Evolutionary conservation across 1,140 invertebrate species (phyloP), one percentile per base, ranked within the genome.

Genomic region (Chlorops oryzae): DNA sequence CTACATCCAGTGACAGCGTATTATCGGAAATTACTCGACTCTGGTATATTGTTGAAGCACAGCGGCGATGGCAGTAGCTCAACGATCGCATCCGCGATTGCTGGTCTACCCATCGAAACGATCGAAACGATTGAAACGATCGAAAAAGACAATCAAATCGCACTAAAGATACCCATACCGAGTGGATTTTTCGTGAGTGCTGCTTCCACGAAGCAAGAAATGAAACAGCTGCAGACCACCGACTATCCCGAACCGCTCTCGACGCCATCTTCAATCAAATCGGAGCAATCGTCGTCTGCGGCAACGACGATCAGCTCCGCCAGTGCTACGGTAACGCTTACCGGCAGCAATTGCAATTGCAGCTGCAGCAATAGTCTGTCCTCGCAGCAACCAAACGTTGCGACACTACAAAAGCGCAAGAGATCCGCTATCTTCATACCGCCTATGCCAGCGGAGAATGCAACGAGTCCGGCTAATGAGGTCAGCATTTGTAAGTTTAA

Each of bases 401-500:
- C n/a, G 6, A 24, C 75, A 0, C 73, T 82, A 3, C 80, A 80
- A 0, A 89, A 89, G 60, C 74, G 86, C 21, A 88, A 89, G 57
- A 75, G 86, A 1, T 88, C 85, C 0, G 86, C 86, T 0, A 88
- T 89, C 46, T 89, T 88, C 59, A 88, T 88, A 40, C 86, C 86
- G 0, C 86, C 86, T 0, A 81, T 87, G 69, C 85, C 85, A 0
- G 74, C 80, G 0, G 85, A 86, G 52, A 84, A 81, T 51, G 73
- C 78, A 4, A 81, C 83, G 9, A 86, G 86, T 57, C 85, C 85
- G 0, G 83, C 85, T 0, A 86, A 85, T 0, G 86, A 88, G 70
- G 86, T 88, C 35, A 91, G 88, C 70, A 93, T 92, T 63, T 92
- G 90, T 66, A 93, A 92, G 63, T 93, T 93, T 62, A 93, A 93